phyloP scores from a whole-genome alignment of 2,113 vertebrate genomes.

The Sorex fumeus region DNA sequence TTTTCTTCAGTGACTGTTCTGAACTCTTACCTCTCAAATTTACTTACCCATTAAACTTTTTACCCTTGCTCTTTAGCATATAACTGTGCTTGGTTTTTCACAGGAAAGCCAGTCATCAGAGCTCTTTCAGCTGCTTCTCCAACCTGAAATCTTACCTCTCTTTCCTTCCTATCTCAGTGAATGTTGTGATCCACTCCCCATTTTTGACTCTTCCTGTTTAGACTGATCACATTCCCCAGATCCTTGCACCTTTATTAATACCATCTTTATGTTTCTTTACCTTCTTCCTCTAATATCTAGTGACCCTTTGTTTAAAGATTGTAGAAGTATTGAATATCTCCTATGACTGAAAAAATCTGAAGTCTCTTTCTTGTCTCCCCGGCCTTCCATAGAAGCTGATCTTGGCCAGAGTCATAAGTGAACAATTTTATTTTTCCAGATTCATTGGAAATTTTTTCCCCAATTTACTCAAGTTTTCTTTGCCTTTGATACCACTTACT shows the following conservation, averaged over 20 bases:
- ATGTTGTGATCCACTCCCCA: neutral
- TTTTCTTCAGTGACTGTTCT: neutral
- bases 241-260: neutral
- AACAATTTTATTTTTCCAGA: constrained; percentile 11
- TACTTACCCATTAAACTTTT: neutral
- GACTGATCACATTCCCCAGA: neutral
- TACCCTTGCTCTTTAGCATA: constrained; percentile 27
- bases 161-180: neutral
- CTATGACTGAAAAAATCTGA: neutral
- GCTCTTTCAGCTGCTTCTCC: neutral
- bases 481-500: constrained; percentile 21
- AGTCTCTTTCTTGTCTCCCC: neutral
- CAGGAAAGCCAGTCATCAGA: constrained; percentile 10
- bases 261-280: constrained; percentile 1
- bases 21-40: constrained; percentile 9
- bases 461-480: constrained; percentile 4
- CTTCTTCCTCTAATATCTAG: neutral
- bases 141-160: neutral
- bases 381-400: neutral
- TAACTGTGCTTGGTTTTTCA: constrained; percentile 20
- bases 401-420: constrained; percentile 35
- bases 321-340: neutral
- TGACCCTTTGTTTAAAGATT: neutral
- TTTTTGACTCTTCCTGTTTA: constrained; percentile 1
- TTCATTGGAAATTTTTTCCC: neutral